Evolutionary conservation across 2,888 invertebrate genomes (phyloP), one percentile per base, ranked within the genome.

Genomic region (Rhingia campestris): DNA sequence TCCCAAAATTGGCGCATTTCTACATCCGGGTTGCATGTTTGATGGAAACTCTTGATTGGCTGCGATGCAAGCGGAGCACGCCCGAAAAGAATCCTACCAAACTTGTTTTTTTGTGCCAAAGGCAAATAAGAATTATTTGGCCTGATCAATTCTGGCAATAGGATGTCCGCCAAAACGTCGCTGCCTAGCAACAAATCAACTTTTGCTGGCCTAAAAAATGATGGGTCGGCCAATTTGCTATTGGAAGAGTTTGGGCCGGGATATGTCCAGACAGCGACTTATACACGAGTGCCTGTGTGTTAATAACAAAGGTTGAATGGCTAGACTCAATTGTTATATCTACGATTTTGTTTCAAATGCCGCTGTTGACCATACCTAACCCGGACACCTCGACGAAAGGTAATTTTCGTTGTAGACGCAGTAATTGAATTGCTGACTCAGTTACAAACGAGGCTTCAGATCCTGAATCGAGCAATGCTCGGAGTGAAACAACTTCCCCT

Each of bases 241-340:
- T 37, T 37, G 63, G 32, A n/a, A n/a, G n/a, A n/a, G n/a, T n/a
- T n/a, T n/a, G n/a, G n/a, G n/a, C n/a, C n/a, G n/a, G n/a, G n/a
- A 63, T n/a, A 63, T 63, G 63, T 4, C 14, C 63, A 49, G 63
- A 63, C 49, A 63, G 63, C 37, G 63, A 35, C 39, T 56, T 35
- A 37, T 56, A 56, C 4, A 63, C 49, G 22, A 63, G 37, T 7
- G 63, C 63, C 14, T 63, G 37, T 4, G 12, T 49, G 37, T 32
- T n/a, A 2, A 39, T 4, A 0, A 6, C 39, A n/a, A 37, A 63
- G 49, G 43, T 5, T 10, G 33, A 45, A 6, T 61, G 43, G 5
- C 39, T 22, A 22, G 63, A 63, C 4, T 4, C 14, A 4, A 61
- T 39, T 4, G 33, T 33, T 37, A 35, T 35, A 4, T 63, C 49